A percentile compares a stretch with the other conserved stretches of the same genome.
phyloP scores from a whole-genome alignment of 2,888 invertebrate species.

The Podotricha telesiphe region DNA sequence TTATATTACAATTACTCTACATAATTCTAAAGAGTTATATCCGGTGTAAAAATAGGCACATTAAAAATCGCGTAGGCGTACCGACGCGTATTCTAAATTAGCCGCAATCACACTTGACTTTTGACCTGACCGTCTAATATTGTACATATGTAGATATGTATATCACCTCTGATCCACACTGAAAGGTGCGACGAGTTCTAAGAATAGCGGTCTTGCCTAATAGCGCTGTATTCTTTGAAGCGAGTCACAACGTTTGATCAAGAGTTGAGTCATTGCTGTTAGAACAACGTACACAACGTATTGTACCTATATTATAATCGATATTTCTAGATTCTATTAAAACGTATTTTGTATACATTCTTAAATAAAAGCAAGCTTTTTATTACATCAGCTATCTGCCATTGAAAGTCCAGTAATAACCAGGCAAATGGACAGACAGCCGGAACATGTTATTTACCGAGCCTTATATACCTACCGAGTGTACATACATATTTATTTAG shows the following conservation, averaged over 20 bases:
- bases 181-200: conserved; percentile 34
- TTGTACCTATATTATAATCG: conserved; percentile 10
- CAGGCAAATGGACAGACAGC: too few relatives aligned
- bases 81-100: conserved; percentile 13
- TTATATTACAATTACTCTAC: too few relatives aligned
- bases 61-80: neutral
- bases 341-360: neutral
- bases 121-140: conserved; percentile 14
- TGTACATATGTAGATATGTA: neutral
- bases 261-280: conserved; percentile 34
- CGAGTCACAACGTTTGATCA: conserved; percentile 32
- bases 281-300: conserved; percentile 19
- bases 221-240: conserved; percentile 38
- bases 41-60: neutral
- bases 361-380: too few relatives aligned
- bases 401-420: too few relatives aligned
- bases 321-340: conserved; percentile 1
- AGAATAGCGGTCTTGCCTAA: conserved; percentile 33
- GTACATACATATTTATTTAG: too few relatives aligned
- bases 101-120: neutral
- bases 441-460: too few relatives aligned
- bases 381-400: too few relatives aligned
- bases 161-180: conserved; percentile 6
- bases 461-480: too few relatives aligned
- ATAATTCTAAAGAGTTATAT: too few relatives aligned